Conservation (phyloP, 2,888 invertebrate genomes). For the Sipha maydis region DNA sequence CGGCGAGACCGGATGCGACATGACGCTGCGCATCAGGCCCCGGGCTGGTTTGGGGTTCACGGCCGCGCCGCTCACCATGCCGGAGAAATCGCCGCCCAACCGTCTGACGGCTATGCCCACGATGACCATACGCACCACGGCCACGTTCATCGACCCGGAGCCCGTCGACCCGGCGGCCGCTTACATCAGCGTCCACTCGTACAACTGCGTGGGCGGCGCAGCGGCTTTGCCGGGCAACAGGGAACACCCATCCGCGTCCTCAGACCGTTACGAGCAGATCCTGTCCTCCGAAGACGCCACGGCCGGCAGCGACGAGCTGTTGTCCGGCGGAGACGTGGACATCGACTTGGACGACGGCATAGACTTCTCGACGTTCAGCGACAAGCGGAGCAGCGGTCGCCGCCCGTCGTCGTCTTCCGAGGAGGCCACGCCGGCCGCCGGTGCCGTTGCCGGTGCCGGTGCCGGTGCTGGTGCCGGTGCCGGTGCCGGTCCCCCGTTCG, state of each 20-base stretch:
- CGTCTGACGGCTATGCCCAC: constrained; percentile 74
- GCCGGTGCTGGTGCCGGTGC: neutral
- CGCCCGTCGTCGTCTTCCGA: neutral
- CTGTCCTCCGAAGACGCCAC: constrained; percentile 39
- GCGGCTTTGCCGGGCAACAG: constrained; percentile 87
- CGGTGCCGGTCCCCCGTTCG: neutral
- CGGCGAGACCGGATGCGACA: constrained; percentile 72
- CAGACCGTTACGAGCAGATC: constrained; percentile 48
- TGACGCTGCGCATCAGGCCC: constrained; percentile 76
- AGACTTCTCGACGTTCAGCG: neutral
- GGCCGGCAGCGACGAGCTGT: constrained; percentile 38
- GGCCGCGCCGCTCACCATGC: constrained; percentile 68
- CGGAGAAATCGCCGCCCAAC: constrained; percentile 68
- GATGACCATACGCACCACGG: constrained; percentile 64
- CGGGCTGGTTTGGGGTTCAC: constrained; percentile 78
- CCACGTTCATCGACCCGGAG: constrained; percentile 82
- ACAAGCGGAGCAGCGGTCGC: neutral
- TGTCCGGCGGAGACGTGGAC: constrained; percentile 17
- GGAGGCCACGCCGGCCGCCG: neutral
- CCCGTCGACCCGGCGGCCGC: constrained; percentile 67
- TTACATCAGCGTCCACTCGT: constrained; percentile 86
- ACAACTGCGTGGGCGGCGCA: constrained; percentile 78
- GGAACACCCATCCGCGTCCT: constrained; percentile 69
- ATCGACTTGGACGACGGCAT: constrained; percentile 8
- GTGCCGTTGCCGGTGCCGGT: neutral